phyloP scores from a whole-genome alignment of 2,888 invertebrate genomes.

The Melanostoma scalare region DNA sequence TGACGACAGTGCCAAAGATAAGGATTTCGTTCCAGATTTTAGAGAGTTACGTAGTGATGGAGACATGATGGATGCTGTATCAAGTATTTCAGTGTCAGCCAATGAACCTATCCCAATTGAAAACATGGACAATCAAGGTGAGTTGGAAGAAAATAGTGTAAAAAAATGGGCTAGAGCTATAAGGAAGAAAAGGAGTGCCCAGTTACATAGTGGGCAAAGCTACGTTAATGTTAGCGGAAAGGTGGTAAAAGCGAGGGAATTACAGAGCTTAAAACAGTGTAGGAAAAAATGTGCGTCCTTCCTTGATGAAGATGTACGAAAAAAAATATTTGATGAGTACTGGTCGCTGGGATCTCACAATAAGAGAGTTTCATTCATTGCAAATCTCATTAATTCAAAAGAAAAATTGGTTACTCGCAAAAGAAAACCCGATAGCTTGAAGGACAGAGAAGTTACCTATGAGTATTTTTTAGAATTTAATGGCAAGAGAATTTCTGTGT shows the following conservation, averaged over 20 bases:
- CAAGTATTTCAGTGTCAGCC: conserved; percentile 13
- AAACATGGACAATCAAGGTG: conserved; percentile 14
- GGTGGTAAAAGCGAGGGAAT: conserved; percentile 5
- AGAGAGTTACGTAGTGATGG: conserved; percentile 7
- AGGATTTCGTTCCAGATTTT: conserved; percentile 16
- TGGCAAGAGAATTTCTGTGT: conserved; percentile 11
- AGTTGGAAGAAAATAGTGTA: conserved; percentile 8
- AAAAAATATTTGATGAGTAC: conserved; percentile 11
- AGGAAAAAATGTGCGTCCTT: not conserved
- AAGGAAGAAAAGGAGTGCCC: conserved; percentile 8
- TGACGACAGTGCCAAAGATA: not conserved
- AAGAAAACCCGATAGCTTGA: conserved; percentile 6
- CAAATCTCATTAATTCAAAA: conserved; percentile 20
- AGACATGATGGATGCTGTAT: conserved; percentile 9
- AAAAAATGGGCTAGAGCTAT: conserved; percentile 12
- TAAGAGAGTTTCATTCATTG: conserved; percentile 4
- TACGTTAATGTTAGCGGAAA: conserved; percentile 25
- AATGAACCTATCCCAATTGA: not conserved
- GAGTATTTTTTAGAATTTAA: conserved; percentile 15
- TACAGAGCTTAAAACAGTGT: conserved; percentile 23
- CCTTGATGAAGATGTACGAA: conserved; percentile 7
- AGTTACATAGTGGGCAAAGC: conserved; percentile 17
- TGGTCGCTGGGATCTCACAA: conserved; percentile 11
- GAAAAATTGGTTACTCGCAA: conserved; percentile 20
- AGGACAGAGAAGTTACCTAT: conserved; percentile 1